phyloP scores from a whole-genome alignment of 2,113 vertebrate species.

The Apistogramma diplotaenia region DNA sequence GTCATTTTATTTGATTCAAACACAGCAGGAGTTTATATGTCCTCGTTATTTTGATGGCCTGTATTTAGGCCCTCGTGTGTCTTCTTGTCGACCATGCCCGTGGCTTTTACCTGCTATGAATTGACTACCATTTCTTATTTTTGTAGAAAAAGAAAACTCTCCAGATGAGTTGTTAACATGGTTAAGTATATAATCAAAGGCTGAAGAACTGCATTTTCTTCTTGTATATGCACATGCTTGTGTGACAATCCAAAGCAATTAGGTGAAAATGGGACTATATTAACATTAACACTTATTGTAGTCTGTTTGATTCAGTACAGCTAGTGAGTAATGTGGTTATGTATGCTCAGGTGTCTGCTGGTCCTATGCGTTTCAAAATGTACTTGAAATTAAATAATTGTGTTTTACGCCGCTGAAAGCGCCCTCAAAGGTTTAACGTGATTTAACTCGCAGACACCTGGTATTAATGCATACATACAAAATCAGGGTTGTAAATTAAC shows the following conservation, averaged over 20 bases:
- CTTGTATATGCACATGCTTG: neutral
- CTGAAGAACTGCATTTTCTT: neutral
- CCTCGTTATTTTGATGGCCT: neutral
- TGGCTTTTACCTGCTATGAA: neutral
- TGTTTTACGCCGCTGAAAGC: neutral
- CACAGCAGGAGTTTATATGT: neutral
- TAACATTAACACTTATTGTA: neutral
- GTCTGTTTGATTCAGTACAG: neutral
- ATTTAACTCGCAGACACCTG: constrained; percentile 29
- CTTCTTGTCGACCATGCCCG: neutral
- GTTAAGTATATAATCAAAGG: neutral
- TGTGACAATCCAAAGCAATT: neutral
- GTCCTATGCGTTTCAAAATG: neutral
- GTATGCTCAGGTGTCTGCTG: neutral
- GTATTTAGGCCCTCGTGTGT: rapidly evolving
- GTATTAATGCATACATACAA: constrained; percentile 3
- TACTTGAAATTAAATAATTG: neutral
- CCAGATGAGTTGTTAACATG: neutral
- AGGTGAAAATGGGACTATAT: neutral
- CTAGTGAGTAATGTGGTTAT: neutral
- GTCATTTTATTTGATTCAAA: neutral
- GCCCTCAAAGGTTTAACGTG: neutral
- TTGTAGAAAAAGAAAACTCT: too few relatives aligned
- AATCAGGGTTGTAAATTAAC: constrained; percentile 15
- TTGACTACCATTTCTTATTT: too few relatives aligned